Conservation (phyloP, 2,888 invertebrate genomes). For the Chymomyza fuscimana region DNA sequence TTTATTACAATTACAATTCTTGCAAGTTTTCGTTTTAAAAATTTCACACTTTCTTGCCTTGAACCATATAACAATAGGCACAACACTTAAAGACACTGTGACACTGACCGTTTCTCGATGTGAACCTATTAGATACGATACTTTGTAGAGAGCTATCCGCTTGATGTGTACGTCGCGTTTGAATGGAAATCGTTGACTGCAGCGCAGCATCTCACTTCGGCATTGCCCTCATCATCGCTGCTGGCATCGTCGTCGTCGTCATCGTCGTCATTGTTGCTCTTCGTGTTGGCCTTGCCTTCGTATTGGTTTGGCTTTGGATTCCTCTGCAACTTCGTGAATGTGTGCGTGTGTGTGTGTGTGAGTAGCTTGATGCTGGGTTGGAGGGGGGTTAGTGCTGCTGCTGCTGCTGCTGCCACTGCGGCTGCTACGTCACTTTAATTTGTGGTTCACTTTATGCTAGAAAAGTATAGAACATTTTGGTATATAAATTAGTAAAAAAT, state of each 20-base stretch:
- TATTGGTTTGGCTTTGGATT: slow-evolving; percentile 31
- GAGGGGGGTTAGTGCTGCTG: background rate
- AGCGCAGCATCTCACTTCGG: slow-evolving; percentile 20
- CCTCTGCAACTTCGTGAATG: slow-evolving; percentile 12
- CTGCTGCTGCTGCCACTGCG: background rate
- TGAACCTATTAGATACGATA: slow-evolving; percentile 7
- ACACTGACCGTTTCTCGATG: slow-evolving; percentile 13
- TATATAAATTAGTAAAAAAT: too few relatives aligned
- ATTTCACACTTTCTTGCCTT: background rate
- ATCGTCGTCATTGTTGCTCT: slow-evolving; percentile 16
- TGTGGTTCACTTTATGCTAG: too few relatives aligned
- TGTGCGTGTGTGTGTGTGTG: background rate
- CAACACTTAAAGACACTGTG: background rate
- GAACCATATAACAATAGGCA: background rate
- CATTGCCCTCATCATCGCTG: background rate
- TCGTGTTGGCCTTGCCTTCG: slow-evolving; percentile 33
- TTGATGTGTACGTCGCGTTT: slow-evolving; percentile 57
- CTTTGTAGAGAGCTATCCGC: slow-evolving; percentile 32
- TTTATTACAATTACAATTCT: background rate
- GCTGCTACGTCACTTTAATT: background rate
- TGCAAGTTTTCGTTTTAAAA: background rate
- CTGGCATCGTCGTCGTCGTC: slow-evolving; percentile 1
- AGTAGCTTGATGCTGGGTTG: background rate
- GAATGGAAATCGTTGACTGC: slow-evolving; percentile 59
- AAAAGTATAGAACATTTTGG: too few relatives aligned